These are phyloP conservation scores for Sphinx pinastri DNA, from an alignment of 2,888 invertebrate species.

Conservation along the genomic window DNA sequence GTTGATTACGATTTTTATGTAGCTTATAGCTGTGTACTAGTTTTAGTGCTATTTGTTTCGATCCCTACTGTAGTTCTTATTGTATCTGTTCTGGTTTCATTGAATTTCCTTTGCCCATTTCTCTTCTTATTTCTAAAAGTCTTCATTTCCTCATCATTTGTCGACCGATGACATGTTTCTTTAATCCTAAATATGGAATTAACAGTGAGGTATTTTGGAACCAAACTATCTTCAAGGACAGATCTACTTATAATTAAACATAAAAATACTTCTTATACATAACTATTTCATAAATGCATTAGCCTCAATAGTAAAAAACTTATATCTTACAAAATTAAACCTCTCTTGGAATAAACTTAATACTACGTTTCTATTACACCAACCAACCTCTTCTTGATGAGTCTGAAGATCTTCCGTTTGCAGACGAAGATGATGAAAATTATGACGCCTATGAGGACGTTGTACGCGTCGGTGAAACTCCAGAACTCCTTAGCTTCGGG, in stretches of 20 bases:
- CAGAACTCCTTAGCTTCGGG: slow-evolving; percentile 77
- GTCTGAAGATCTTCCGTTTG: slow-evolving; percentile 86
- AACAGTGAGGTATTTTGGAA: background rate
- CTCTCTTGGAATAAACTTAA: background rate
- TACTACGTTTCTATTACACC: slow-evolving; percentile 2
- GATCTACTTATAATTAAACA: background rate
- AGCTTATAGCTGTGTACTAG: background rate
- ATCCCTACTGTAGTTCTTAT: slow-evolving; percentile 49
- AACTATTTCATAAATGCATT: slow-evolving; percentile 11
- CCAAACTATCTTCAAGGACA: background rate
- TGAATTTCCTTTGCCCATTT: slow-evolving; percentile 43
- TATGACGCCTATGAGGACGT: slow-evolving; percentile 87
- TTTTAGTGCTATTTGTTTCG: slow-evolving; percentile 44
- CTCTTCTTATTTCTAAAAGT: slow-evolving; percentile 27
- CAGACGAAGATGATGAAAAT: slow-evolving; percentile 90
- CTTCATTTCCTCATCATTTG: slow-evolving; percentile 40
- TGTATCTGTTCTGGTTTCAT: slow-evolving; percentile 59
- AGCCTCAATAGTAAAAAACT: background rate
- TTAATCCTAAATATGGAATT: slow-evolving; percentile 55
- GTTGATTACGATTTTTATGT: background rate
- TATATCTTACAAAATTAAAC: background rate
- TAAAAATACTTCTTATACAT: background rate
- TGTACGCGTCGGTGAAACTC: slow-evolving; percentile 86
- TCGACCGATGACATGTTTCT: slow-evolving; percentile 47
- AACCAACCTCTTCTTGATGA: slow-evolving; percentile 84